phyloP scores from a whole-genome alignment of 2,888 invertebrate genomes.

The Drosophila yooni region DNA sequence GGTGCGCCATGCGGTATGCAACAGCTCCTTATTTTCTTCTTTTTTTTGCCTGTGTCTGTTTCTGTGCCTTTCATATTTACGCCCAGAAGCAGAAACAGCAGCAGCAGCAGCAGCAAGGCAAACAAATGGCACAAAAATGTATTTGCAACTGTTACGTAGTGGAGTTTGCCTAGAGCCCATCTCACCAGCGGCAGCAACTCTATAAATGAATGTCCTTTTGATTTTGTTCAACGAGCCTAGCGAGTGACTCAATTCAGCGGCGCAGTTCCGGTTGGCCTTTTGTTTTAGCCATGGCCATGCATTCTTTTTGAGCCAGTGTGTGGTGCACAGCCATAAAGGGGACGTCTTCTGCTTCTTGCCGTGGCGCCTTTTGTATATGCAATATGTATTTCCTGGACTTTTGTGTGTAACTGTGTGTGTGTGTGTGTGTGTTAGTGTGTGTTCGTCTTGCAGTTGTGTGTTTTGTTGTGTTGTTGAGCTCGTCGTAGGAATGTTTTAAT shows the following conservation, averaged over 20 bases:
- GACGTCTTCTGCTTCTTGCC: conserved; percentile 25
- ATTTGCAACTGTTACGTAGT: conserved; percentile 74
- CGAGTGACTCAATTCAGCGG: conserved; percentile 79
- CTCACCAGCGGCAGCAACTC: conserved; percentile 50
- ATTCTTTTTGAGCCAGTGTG: conserved; percentile 49
- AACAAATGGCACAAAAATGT: conserved; percentile 79
- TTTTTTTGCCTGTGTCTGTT: conserved; percentile 32
- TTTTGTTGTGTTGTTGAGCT: conserved; percentile 30
- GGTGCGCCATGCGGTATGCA: conserved; percentile 73
- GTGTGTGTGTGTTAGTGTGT: conserved; percentile 34
- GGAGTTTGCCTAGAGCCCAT: conserved; percentile 8
- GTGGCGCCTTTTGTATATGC: conserved; percentile 63
- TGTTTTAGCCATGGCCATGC: conserved; percentile 55
- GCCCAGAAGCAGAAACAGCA: conserved; percentile 30
- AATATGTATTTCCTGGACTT: conserved; percentile 45
- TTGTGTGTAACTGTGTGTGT: conserved; percentile 6
- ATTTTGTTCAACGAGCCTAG: conserved; percentile 83
- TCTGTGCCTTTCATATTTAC: conserved; percentile 71
- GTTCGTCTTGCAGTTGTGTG: conserved; percentile 52
- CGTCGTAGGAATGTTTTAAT: conserved; percentile 81
- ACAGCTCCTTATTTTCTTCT: conserved; percentile 59
- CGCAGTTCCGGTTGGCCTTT: conserved; percentile 57
- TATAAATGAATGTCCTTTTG: conserved; percentile 82
- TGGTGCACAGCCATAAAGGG: conserved; percentile 31
- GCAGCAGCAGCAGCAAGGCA: conserved; percentile 46